Evolutionary conservation across 2,888 invertebrate genomes (phyloP).

Genomic region (Apotomis turbidana): DNA sequence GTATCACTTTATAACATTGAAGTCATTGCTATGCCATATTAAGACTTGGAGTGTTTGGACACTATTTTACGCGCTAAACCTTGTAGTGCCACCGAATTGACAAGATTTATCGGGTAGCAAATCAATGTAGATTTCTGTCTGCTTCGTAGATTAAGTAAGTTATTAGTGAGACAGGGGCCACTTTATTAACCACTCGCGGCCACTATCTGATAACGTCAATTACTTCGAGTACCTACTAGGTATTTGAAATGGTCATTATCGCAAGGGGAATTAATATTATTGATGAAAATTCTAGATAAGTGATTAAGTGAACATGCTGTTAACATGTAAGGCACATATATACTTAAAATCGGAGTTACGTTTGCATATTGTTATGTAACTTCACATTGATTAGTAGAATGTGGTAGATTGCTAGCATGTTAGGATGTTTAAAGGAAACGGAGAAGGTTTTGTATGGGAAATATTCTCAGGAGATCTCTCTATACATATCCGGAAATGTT

Average conservation of each 20-base stretch:
- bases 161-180: slow-evolving; percentile 38
- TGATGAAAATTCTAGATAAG: slow-evolving; percentile 1
- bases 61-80: slow-evolving; percentile 23
- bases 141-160: slow-evolving; percentile 33
- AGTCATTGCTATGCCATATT: neutral
- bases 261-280: slow-evolving; percentile 1
- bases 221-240: slow-evolving; percentile 19
- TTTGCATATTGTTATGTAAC: too few species aligned
- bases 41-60: slow-evolving; percentile 1
- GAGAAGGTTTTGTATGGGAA: too few species aligned
- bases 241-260: slow-evolving; percentile 20
- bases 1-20: neutral
- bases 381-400: too few species aligned
- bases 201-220: slow-evolving; percentile 40
- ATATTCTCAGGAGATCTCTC: too few species aligned
- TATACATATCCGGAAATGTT: too few species aligned
- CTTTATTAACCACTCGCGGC: slow-evolving; percentile 30
- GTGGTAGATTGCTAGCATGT: too few species aligned
- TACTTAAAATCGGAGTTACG: too few species aligned
- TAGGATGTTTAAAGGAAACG: too few species aligned
- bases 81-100: slow-evolving; percentile 31
- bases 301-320: neutral
- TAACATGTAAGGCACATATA: neutral
- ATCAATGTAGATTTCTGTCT: slow-evolving; percentile 39
- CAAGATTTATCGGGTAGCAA: slow-evolving; percentile 40